Percentiles rank a stretch among this genome's conserved stretches.
These are phyloP conservation scores for Lepidostoma basale DNA, from an alignment of 1,140 invertebrate genomes.

Conservation along the genomic window DNA sequence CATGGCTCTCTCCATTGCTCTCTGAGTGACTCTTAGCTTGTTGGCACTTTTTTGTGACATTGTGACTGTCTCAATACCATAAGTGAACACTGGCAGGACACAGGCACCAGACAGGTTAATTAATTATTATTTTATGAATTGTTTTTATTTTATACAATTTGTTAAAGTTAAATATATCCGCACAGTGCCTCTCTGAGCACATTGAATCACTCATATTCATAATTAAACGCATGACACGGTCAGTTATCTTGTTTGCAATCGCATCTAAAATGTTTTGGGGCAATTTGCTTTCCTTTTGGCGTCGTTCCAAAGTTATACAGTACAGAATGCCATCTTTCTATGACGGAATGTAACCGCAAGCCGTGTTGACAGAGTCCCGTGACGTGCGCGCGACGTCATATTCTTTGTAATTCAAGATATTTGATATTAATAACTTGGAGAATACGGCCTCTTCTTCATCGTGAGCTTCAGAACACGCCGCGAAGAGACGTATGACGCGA, in stretches of 20 bases:
- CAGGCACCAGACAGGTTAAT: too few relatives aligned
- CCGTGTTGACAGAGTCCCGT: conserved; percentile 2
- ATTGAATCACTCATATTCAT: conserved; percentile 15
- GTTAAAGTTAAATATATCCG: too few relatives aligned
- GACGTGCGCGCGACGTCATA: conserved; percentile 3
- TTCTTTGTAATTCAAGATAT: conserved; percentile 1
- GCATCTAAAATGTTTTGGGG: conserved; percentile 15
- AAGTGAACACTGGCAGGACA: too few relatives aligned
- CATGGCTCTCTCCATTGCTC: too few relatives aligned
- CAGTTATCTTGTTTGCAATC: conserved; percentile 26
- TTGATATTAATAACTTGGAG: neutral
- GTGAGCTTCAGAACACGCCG: too few relatives aligned
- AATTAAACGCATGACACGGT: neutral
- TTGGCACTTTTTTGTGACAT: too few relatives aligned
- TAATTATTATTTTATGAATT: too few relatives aligned
- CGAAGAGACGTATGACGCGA: too few relatives aligned
- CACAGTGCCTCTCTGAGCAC: neutral
- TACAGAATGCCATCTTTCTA: conserved; percentile 18
- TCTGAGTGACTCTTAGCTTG: too few relatives aligned
- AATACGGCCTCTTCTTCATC: neutral
- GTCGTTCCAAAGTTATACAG: neutral
- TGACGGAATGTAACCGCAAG: conserved; percentile 1
- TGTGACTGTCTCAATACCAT: too few relatives aligned
- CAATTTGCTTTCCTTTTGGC: conserved; percentile 12
- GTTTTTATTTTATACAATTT: too few relatives aligned